Evolutionary conservation across 2,888 invertebrate genomes (phyloP).

Genomic region (Leptopilina myrica): DNA sequence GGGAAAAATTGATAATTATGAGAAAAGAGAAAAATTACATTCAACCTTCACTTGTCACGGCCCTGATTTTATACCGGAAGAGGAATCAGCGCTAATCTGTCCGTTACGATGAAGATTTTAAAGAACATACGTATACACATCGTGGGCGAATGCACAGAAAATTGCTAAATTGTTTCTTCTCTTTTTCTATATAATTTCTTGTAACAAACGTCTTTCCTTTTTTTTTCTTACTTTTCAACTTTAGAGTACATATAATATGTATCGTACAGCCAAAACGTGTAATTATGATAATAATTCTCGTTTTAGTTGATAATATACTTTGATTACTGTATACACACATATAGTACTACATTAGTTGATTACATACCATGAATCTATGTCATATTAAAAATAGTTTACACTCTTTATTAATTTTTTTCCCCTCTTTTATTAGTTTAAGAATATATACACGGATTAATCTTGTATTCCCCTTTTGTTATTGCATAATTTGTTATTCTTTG

Average conservation of each 20-base stretch:
- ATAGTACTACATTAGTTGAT: not conserved
- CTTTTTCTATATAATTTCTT: not conserved
- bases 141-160: not conserved
- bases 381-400: conserved; percentile 10
- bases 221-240: not conserved
- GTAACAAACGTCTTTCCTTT: not conserved
- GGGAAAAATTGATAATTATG: not conserved
- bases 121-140: not conserved
- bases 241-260: not conserved
- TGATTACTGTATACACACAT: not conserved
- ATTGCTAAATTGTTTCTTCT: not conserved
- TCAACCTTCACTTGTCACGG: conserved; percentile 23
- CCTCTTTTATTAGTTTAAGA: no score
- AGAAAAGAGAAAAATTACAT: not conserved
- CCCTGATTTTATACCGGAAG: conserved; percentile 48
- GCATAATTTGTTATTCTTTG: no score
- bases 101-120: conserved; percentile 51
- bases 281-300: conserved; percentile 11
- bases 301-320: conserved; percentile 3
- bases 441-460: no score
- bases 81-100: conserved; percentile 46
- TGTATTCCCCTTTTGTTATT: no score
- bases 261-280: not conserved
- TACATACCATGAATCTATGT: not conserved
- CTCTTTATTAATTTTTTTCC: not conserved